Conservation (phyloP, 92 coral and sea anemone genomes). For the Hydrozoanthus gracilis region DNA sequence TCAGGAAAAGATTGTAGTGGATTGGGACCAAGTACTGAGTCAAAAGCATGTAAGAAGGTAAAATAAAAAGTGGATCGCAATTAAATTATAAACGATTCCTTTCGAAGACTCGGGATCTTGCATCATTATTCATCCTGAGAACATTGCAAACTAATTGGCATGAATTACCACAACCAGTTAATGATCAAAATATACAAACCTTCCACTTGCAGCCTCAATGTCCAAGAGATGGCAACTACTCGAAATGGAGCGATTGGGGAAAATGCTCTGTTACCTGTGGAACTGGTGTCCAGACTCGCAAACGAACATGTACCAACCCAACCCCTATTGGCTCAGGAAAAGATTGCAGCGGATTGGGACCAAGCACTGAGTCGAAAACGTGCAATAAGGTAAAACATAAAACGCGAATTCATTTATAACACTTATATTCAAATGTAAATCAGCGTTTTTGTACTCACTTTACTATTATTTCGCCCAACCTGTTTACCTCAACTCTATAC, state of each 20-base stretch:
- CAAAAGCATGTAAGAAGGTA: background rate
- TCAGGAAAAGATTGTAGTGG: no score
- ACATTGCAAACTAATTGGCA: no score
- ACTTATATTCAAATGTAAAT: no score
- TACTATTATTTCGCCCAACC: no score
- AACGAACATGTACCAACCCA: background rate
- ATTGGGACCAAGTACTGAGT: background rate
- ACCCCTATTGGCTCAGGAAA: background rate
- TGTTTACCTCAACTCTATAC: no score
- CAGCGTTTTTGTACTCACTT: no score
- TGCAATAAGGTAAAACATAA: background rate
- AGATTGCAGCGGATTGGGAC: background rate
- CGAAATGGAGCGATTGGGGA: background rate
- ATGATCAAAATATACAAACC: no score
- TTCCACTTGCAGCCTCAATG: background rate
- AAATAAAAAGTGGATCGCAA: background rate
- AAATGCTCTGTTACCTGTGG: background rate
- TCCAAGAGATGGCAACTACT: background rate
- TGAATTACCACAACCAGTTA: no score
- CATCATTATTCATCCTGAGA: no score
- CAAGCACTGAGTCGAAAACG: background rate
- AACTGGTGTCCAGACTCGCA: background rate
- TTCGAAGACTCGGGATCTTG: no score
- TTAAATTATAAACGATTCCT: background rate
- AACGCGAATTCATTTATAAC: no score